Conservation (phyloP, 92 coral and sea anemone genomes). For the Epizoanthus scotinus region DNA sequence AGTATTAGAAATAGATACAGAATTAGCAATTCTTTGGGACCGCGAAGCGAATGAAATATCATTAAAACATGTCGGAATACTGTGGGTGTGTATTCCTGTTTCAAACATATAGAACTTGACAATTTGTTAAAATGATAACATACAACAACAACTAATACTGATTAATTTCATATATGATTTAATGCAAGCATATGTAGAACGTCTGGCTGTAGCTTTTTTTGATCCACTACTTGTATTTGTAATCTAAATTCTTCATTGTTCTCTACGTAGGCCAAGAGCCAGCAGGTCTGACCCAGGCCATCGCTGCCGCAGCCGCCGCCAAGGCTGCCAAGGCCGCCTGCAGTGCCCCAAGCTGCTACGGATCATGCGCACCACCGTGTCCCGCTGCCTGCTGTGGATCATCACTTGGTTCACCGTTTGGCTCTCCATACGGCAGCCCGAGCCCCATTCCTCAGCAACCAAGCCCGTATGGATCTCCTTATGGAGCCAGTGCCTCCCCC, state of each 20-base stretch:
- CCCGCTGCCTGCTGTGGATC: constrained; percentile 69
- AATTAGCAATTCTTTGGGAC: no score
- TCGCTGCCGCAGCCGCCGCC: constrained; percentile 46
- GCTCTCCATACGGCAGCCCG: constrained; percentile 14
- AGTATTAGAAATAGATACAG: no score
- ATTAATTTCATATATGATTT: no score
- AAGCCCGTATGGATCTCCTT: constrained; percentile 51
- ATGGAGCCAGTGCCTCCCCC: constrained; percentile 29
- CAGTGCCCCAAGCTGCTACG: constrained; percentile 51
- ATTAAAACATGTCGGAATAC: no score
- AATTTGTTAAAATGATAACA: no score
- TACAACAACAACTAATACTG: no score
- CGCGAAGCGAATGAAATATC: no score
- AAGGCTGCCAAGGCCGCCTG: constrained; percentile 31
- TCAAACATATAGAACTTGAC: no score
- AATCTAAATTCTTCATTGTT: not conserved
- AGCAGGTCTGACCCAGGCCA: constrained; percentile 38
- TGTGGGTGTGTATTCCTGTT: no score
- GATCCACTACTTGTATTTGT: no score
- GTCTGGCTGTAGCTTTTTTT: no score
- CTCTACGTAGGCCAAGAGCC: constrained; percentile 41
- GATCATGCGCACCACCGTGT: constrained; percentile 46
- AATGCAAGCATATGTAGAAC: no score
- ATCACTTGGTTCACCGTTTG: constrained; percentile 8
- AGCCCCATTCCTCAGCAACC: constrained; percentile 47